phyloP scores from a whole-genome alignment of 92 coral and sea anemone species.

The Epizoanthus rinbou region DNA sequence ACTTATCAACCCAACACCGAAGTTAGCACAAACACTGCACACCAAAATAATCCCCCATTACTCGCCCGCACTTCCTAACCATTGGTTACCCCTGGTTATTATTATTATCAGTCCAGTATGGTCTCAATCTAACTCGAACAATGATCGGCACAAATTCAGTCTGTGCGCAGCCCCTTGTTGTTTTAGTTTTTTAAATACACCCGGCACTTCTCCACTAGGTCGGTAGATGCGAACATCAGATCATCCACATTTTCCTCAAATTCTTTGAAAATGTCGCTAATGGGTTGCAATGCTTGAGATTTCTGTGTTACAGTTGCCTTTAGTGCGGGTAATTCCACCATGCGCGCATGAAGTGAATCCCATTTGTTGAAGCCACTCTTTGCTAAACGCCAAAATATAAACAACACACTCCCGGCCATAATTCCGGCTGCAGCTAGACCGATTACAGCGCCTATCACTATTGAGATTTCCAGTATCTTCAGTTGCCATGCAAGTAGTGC shows the following conservation, averaged over 20 bases:
- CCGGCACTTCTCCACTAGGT: slow-evolving; percentile 5
- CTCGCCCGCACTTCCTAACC: too few relatives aligned
- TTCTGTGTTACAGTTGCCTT: neutral
- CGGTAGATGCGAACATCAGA: neutral
- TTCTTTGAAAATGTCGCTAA: neutral
- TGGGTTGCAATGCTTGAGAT: neutral
- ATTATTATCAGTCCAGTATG: too few relatives aligned
- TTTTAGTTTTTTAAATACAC: slow-evolving; percentile 15
- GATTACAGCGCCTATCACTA: neutral
- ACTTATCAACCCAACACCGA: too few relatives aligned
- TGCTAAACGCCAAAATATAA: slow-evolving; percentile 9
- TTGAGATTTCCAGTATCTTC: neutral
- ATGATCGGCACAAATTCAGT: too few relatives aligned
- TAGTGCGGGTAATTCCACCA: neutral
- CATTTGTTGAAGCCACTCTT: slow-evolving; percentile 20
- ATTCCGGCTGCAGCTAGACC: slow-evolving; percentile 22
- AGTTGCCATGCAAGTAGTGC: neutral
- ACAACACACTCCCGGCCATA: neutral
- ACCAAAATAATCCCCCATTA: too few relatives aligned
- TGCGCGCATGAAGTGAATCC: neutral
- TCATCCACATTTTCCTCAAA: slow-evolving; percentile 1
- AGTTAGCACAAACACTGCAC: too few relatives aligned
- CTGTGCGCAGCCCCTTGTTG: neutral
- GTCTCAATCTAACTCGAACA: too few relatives aligned
- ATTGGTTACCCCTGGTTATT: too few relatives aligned